These are phyloP conservation scores for Andrena marginata DNA, from an alignment of 2,888 invertebrate species.

Conservation along the genomic window DNA sequence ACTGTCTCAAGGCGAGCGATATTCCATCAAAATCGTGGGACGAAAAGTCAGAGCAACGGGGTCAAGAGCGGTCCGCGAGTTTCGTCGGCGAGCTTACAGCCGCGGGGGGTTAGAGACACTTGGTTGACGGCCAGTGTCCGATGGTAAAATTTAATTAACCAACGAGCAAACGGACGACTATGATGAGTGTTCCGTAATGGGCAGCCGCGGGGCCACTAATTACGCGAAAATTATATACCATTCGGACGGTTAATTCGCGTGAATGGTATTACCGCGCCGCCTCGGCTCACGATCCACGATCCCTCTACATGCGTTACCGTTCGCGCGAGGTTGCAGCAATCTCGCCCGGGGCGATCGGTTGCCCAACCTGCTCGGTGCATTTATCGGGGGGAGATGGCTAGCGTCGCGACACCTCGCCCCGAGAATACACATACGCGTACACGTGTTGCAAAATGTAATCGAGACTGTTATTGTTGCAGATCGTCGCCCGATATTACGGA, in stretches of 20 bases:
- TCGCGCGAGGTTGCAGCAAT: conserved; percentile 54
- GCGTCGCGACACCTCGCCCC: conserved; percentile 53
- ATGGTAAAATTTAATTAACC: conserved; percentile 53
- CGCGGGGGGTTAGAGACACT: neutral
- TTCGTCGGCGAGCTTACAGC: neutral
- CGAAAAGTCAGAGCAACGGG: neutral
- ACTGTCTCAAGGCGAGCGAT: conserved; percentile 54
- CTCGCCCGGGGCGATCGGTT: conserved; percentile 51
- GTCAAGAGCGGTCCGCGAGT: conserved; percentile 4
- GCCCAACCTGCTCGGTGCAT: conserved; percentile 56
- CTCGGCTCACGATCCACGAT: conserved; percentile 22
- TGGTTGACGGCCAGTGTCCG: neutral
- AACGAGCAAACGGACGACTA: conserved; percentile 22
- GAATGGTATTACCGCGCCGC: conserved; percentile 25
- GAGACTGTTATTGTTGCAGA: conserved; percentile 59
- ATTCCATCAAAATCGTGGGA: conserved; percentile 16
- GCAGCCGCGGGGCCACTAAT: conserved; percentile 44
- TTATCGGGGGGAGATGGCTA: conserved; percentile 30
- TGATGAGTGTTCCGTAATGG: conserved; percentile 41
- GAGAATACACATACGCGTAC: conserved; percentile 42
- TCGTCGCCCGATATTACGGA: conserved; percentile 48
- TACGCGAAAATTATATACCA: conserved; percentile 62
- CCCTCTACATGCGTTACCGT: conserved; percentile 28
- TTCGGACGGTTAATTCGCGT: conserved; percentile 48
- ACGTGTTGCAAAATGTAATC: conserved; percentile 57